Evolutionary conservation across 2,113 vertebrate species (phyloP).

Genomic region (Papio anubis): DNA sequence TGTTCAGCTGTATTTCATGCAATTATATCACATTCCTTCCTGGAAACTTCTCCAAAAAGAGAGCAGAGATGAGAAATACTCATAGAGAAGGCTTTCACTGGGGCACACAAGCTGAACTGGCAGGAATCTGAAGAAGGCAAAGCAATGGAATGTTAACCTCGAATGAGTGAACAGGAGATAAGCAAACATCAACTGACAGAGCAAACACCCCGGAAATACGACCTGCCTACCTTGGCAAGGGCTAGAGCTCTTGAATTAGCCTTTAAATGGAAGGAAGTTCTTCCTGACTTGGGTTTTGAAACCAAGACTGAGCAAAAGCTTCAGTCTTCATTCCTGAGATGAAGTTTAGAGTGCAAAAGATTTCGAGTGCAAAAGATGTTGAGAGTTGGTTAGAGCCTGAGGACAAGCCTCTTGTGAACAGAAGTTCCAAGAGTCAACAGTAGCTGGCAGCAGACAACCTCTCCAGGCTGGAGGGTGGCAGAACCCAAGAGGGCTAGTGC

Average conservation of each 20-base stretch:
- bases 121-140: constrained; percentile 42
- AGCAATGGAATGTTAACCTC: constrained; percentile 12
- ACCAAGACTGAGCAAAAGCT: neutral
- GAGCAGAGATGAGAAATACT: constrained; percentile 14
- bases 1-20: neutral
- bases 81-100: neutral
- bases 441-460: constrained; percentile 64
- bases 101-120: neutral
- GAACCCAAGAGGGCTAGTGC: neutral
- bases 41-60: constrained; percentile 26
- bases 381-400: neutral
- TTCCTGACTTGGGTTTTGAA: constrained; percentile 13
- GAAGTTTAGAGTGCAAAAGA: neutral
- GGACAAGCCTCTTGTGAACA: neutral
- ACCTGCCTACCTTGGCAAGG: neutral
- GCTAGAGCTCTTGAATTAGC: neutral
- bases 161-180: constrained; percentile 53
- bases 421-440: constrained; percentile 59
- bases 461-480: neutral
- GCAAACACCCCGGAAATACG: constrained; percentile 47
- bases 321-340: neutral
- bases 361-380: neutral
- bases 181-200: constrained; percentile 21
- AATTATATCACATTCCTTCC: neutral
- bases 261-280: neutral